Percentiles rank a stretch among this genome's conserved stretches.
phyloP scores from a whole-genome alignment of 64 coral and sea anemone species.

The Orbicella faveolata region DNA sequence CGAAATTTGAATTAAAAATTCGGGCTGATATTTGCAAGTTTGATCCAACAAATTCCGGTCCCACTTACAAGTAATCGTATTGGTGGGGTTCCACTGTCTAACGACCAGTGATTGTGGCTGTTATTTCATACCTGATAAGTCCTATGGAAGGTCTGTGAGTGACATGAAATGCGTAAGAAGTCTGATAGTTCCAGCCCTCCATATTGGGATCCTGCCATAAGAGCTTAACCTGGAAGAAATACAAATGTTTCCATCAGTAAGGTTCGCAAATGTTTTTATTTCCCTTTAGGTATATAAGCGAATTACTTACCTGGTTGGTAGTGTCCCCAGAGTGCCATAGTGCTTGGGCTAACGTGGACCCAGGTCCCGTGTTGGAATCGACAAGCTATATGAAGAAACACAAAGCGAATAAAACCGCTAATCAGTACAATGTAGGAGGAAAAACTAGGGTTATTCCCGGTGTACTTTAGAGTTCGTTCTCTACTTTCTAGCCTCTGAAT shows the following conservation, averaged over 20 bases:
- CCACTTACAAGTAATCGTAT: too few species aligned
- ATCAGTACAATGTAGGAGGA: too few species aligned
- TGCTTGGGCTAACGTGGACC: slow-evolving; percentile 41
- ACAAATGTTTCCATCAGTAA: not conserved
- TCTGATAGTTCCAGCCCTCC: slow-evolving; percentile 71
- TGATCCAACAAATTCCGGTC: too few species aligned
- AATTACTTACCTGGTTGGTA: slow-evolving; percentile 33
- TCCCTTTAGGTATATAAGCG: not conserved
- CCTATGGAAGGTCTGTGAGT: slow-evolving; percentile 70
- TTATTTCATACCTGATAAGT: slow-evolving; percentile 51
- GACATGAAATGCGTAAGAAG: slow-evolving; percentile 63
- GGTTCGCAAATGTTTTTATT: not conserved
- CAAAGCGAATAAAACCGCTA: not conserved
- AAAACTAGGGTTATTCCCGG: too few species aligned
- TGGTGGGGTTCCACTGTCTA: too few species aligned
- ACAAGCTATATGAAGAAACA: slow-evolving; percentile 29
- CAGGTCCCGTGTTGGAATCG: slow-evolving; percentile 59
- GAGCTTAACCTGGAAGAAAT: slow-evolving; percentile 46
- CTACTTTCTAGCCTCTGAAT: too few species aligned
- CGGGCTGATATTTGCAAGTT: too few species aligned
- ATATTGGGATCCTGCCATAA: slow-evolving; percentile 77
- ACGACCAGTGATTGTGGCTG: not conserved
- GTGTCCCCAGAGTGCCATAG: slow-evolving; percentile 85
- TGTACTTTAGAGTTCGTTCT: too few species aligned
- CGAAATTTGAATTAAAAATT: too few species aligned